phyloP scores from a whole-genome alignment of 2,888 invertebrate genomes.

The Sylvicola cinctus region DNA sequence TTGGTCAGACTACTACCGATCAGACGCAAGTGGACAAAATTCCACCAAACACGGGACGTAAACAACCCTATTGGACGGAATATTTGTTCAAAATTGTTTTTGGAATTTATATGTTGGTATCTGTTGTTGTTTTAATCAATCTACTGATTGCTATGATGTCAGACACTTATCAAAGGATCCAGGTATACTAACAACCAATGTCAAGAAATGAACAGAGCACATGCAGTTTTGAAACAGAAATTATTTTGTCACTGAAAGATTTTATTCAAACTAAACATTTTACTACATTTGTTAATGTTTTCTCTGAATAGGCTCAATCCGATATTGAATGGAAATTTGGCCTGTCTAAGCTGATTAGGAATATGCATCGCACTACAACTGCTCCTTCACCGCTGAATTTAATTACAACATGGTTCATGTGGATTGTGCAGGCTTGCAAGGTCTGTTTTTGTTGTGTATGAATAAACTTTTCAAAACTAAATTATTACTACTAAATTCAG shows the following conservation, averaged over 20 bases:
- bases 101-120: conserved; percentile 96
- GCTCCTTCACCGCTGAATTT: conserved; percentile 96
- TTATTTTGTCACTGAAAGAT: too few species aligned
- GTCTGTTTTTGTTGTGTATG: conserved; percentile 27
- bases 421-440: conserved; percentile 62
- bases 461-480: too few species aligned
- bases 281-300: too few species aligned
- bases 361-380: conserved; percentile 95
- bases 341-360: conserved; percentile 89
- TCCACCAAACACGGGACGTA: conserved; percentile 26
- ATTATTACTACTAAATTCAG: too few species aligned
- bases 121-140: conserved; percentile 97
- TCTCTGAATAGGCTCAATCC: conserved; percentile 97
- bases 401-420: conserved; percentile 83
- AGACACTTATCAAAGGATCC: conserved; percentile 97
- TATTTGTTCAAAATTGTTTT: conserved; percentile 73
- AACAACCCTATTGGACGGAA: conserved; percentile 65
- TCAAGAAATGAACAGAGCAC: too few species aligned
- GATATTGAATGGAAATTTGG: conserved; percentile 99
- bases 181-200: conserved; percentile 39
- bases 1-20: conserved; percentile 78
- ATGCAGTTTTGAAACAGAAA: too few species aligned
- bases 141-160: conserved; percentile 99
- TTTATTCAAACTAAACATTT: too few species aligned
- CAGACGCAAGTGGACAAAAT: conserved; percentile 49